Evolutionary conservation across 2,888 invertebrate genomes (phyloP), one percentile per base, ranked within the genome.

Genomic region (Crocallis elinguaria): DNA sequence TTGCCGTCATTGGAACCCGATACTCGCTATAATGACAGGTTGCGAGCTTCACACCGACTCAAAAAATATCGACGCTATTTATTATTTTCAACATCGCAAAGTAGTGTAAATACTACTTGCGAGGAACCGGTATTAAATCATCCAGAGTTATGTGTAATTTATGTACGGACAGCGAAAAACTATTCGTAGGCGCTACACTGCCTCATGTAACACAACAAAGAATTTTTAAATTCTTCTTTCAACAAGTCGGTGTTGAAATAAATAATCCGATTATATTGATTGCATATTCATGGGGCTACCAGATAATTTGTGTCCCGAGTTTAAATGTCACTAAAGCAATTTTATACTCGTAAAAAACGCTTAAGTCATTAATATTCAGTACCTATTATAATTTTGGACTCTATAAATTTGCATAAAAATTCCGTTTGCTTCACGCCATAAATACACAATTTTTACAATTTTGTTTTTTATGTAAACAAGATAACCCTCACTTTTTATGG

Each of bases 1-100:
- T 86, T 84, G 86, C 81, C 81, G 70, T 79, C 76, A 82, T 78
- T 75, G 79, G 73, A 70, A 81, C 79, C 74, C 75, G 82, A 82
- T 84, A 82, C 82, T 77, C 64, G 66, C 62, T 60, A 67, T 84
- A 86, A 88, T 86, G 71, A 73, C 69, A 62, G 81, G 86, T 80
- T 82, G 71, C 73, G 64, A 69, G 73, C 69, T 79, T 78, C 68
- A 76, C 77, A 69, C 67, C 69, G 74, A 72, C 75, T 57, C 73
- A 77, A 82, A 86, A 86, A 84, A 84, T 82, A 82, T 77, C 68
- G 72, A 75, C 69, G 74, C 74, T 75, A 75, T 83, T 79, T 77
- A 77, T 79, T 76, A 74, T 75, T 72, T 75, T 73, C 72, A 78
- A 72, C 76, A 69, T 71, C 65, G 67, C 71, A 74, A 75, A 79